Evolutionary conservation across 2,888 invertebrate species (phyloP).

Genomic region (Sphecodes monilicornis): DNA sequence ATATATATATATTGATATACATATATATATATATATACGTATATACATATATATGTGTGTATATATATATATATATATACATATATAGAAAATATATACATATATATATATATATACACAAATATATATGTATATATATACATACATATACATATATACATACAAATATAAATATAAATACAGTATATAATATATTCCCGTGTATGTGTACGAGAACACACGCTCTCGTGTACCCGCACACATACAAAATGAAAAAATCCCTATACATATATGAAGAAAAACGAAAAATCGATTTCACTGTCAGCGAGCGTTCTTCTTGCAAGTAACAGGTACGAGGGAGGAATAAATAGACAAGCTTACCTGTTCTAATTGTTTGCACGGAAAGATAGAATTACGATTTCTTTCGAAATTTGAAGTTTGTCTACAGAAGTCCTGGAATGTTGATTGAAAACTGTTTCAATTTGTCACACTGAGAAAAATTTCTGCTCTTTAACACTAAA

Average conservation of each 20-base stretch:
- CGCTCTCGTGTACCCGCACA: conserved; percentile 38
- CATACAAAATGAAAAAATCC: conserved; percentile 27
- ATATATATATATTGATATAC: not conserved
- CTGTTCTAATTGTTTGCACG: not conserved
- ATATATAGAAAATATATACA: conserved; percentile 6
- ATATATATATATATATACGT: conserved; percentile 10
- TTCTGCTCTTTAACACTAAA: not conserved
- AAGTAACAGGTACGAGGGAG: conserved; percentile 18
- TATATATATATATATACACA: conserved; percentile 27
- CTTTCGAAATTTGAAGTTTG: not conserved
- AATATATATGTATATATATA: conserved; percentile 6
- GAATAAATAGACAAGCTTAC: not conserved
- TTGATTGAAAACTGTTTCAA: not conserved
- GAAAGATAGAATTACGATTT: not conserved
- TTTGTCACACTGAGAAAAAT: not conserved
- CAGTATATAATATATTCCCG: conserved; percentile 45
- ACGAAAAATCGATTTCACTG: conserved; percentile 32
- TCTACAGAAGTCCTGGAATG: not conserved
- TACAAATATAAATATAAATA: conserved; percentile 29
- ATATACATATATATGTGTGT: conserved; percentile 26
- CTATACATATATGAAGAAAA: conserved; percentile 13
- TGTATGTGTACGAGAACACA: conserved; percentile 41
- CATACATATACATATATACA: not conserved
- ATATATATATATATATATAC: not conserved
- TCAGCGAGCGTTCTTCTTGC: conserved; percentile 39